These are phyloP conservation scores for Cerceris rybyensis DNA, from an alignment of 2,888 invertebrate species.

Conservation along the genomic window DNA sequence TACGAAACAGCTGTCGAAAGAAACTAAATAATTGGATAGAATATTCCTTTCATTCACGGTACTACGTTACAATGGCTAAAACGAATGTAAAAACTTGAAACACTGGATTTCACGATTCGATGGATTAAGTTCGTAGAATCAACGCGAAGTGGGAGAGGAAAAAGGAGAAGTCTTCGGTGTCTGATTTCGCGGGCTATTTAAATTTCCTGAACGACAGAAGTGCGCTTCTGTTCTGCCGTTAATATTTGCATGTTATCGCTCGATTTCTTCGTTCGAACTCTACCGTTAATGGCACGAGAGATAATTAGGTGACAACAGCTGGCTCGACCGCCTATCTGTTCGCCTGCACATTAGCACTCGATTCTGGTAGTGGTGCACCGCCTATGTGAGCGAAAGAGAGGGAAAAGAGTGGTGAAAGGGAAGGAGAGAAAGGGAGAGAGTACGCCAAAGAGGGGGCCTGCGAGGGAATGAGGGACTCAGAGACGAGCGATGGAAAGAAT, in stretches of 20 bases:
- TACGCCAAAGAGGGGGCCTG: not conserved
- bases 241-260: conserved; percentile 61
- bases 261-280: conserved; percentile 44
- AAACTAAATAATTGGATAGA: too few relatives aligned
- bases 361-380: conserved; percentile 36
- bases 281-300: conserved; percentile 52
- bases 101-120: not conserved
- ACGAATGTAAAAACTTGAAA: too few relatives aligned
- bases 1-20: too few relatives aligned
- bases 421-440: not conserved
- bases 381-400: conserved; percentile 38
- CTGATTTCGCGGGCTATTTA: not conserved
- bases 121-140: not conserved
- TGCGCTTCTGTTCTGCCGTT: not conserved
- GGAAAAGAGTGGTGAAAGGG: not conserved
- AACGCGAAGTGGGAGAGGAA: too few relatives aligned
- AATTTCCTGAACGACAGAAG: not conserved
- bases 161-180: not conserved
- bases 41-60: too few relatives aligned
- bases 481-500: too few relatives aligned
- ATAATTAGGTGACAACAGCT: conserved; percentile 71
- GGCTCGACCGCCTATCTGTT: conserved; percentile 56
- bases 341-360: conserved; percentile 51
- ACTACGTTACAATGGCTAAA: too few relatives aligned
- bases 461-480: too few relatives aligned